Percentiles rank a stretch among this genome's conserved stretches.
Conservation (phyloP, 2,888 invertebrate species). For the Coenonympha arcania region DNA sequence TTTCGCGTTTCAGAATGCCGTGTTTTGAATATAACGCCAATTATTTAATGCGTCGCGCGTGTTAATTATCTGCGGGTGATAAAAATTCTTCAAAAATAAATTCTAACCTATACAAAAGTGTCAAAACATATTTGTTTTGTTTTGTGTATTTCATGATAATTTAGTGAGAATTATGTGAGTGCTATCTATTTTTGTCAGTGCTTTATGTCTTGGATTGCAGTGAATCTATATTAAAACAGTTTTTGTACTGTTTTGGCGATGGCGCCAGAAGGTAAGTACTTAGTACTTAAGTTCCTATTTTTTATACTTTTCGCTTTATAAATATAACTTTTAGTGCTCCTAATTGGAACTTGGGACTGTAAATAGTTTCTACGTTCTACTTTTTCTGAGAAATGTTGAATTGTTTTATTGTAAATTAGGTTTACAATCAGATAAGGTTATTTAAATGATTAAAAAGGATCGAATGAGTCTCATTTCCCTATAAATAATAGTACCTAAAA, state of each 20-base stretch:
- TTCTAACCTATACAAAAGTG: constrained; percentile 26
- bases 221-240: constrained; percentile 1
- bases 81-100: constrained; percentile 6
- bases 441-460: too few species aligned
- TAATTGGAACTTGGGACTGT: neutral
- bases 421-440: too few species aligned
- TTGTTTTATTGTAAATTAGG: too few species aligned
- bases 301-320: neutral
- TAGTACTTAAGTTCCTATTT: constrained; percentile 22
- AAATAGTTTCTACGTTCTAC: neutral
- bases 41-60: neutral
- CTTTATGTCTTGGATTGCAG: constrained; percentile 6
- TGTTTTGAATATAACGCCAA: neutral
- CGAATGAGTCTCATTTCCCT: too few species aligned
- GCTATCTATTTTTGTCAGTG: constrained; percentile 4
- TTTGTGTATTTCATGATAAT: constrained; percentile 9
- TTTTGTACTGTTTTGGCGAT: constrained; percentile 9
- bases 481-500: too few species aligned
- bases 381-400: neutral
- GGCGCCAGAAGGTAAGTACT: constrained; percentile 26
- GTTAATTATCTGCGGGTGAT: neutral
- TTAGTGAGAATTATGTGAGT: constrained; percentile 1
- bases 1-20: neutral
- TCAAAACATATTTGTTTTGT: constrained; percentile 20
- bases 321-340: neutral